Base-by-base conservation (phyloP, 2,113 vertebrate genomes). In the Fregetta grallaria region DNA sequence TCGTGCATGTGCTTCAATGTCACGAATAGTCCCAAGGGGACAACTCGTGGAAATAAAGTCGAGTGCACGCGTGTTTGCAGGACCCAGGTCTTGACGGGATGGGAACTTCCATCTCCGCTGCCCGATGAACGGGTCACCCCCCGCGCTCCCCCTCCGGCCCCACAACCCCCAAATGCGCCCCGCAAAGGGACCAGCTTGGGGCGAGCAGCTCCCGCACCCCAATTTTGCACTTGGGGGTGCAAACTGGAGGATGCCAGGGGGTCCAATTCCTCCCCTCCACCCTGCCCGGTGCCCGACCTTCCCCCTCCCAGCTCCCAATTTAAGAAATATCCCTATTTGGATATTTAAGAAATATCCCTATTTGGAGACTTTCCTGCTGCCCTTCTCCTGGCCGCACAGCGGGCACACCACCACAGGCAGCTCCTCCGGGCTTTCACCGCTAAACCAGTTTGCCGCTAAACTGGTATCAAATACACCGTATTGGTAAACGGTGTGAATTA, bases 391-490 rank as follows among this genome's bases (percentile, higher is more conserved):
- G 50, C 62, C 25, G 62, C 40, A 14, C 7, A 3, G 71, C 5
- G 22, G 79, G 66, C 13, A 17, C 47, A 23, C 30, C 17, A 29
- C 52, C 32, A 47, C 18, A 2, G 19, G 65, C 26, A 9, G 45
- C 38, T n/a, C 68, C 30, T 9, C 32, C 9, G 6, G n/a, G 36
- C 53, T 42, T 17, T 14, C 12, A 5, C 63, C 7, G 3, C 40
- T 9, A 7, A 45, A 61, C 53, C 81, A 26, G 36, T 44, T n/a
- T 44, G 71, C 36, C 13, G 53, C 52, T 40, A 4, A 47, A 40
- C 42, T 8, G 19, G 50, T 9, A 15, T 6, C 21, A 2, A 50
- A 26, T 2, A 9, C 42, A 0, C 6, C 0, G 40, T 4, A 2
- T 32, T 49, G 50, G 21, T 27, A 3, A 42, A 17, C 1, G 15